Base-by-base conservation (phyloP, 2,797 vertebrate species). In the Lepus oiostolus region DNA sequence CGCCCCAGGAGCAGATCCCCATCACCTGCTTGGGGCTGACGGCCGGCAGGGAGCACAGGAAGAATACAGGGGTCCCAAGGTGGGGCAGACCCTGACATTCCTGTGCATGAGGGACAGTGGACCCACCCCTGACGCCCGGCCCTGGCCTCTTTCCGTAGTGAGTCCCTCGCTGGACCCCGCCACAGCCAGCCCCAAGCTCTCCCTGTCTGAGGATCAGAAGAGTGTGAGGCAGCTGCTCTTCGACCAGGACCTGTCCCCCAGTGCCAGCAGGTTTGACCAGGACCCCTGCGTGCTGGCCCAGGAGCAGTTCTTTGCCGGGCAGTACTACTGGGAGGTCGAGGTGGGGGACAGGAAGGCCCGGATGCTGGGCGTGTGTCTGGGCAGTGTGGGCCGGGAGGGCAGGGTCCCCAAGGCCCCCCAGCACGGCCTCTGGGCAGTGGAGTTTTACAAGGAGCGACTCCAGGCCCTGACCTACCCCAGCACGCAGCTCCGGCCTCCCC, bases 281-380 rank as follows among this genome's bases (percentile, higher is more conserved):
- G 99, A 98, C 0, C 98, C 98, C 82, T 54, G 98, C 2, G 96
- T 99, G 70, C 92, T 99, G 77, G 99, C 98, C 8, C 93, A 47
- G 0, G 96, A 99, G 95, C 98, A 93, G 14, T 98, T 99, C 97
- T 80, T 80, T 5, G 85, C 98, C 0, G 99, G 99, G 1, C 98
- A 98, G 32, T 98, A 98, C 96, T 98, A 98, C 96, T 99, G 99
- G 99, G 99, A 99, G 21, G 97, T 99, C 10, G 21, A 96, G 16
- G 98, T 99, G 30, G 96, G 98, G 0, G 96, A 98, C 77, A 98
- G 96, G 81, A 98, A 98, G 4, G 98, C 98, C 91, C 99, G 99
- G 99, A 98, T 98, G 0, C 70, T 99, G 47, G 99, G 99, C 0
- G 98, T 99, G 62, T 99, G 98, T 96, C 98, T 91, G 68, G 97